Evolutionary conservation across 2,113 vertebrate species (phyloP).

Genomic region (Psettodes erumei): DNA sequence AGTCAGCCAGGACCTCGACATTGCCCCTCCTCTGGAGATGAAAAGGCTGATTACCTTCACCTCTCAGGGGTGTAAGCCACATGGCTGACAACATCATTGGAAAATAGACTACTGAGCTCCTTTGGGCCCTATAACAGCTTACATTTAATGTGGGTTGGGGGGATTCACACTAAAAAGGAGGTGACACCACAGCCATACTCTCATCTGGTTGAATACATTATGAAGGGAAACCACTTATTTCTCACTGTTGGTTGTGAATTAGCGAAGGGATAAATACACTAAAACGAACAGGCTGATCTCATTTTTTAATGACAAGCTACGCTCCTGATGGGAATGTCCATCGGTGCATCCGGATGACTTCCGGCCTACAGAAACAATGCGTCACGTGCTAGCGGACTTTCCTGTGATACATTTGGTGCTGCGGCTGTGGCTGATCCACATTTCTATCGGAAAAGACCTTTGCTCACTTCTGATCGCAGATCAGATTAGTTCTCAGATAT

Average conservation of each 20-base stretch:
- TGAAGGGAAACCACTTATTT: slow-evolving; percentile 54
- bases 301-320: slow-evolving; percentile 26
- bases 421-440: neutral
- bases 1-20: slow-evolving; percentile 67
- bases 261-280: slow-evolving; percentile 23
- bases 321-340: slow-evolving; percentile 20
- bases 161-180: slow-evolving; percentile 78
- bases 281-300: slow-evolving; percentile 18
- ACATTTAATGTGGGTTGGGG: slow-evolving; percentile 72
- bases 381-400: slow-evolving; percentile 4
- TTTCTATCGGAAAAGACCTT: slow-evolving; percentile 8
- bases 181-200: slow-evolving; percentile 69
- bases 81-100: slow-evolving; percentile 85
- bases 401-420: slow-evolving; percentile 6
- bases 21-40: slow-evolving; percentile 80
- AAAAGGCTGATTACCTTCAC: slow-evolving; percentile 84
- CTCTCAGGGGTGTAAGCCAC: slow-evolving; percentile 82
- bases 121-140: slow-evolving; percentile 83
- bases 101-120: slow-evolving; percentile 83
- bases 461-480: slow-evolving; percentile 16
- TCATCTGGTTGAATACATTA: slow-evolving; percentile 65
- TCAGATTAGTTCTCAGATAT: slow-evolving; percentile 6
- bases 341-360: neutral
- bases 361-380: slow-evolving; percentile 14
- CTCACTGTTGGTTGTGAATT: slow-evolving; percentile 35